Base-by-base conservation (phyloP, 2,113 vertebrate genomes). In the Manacus vitellinus region DNA sequence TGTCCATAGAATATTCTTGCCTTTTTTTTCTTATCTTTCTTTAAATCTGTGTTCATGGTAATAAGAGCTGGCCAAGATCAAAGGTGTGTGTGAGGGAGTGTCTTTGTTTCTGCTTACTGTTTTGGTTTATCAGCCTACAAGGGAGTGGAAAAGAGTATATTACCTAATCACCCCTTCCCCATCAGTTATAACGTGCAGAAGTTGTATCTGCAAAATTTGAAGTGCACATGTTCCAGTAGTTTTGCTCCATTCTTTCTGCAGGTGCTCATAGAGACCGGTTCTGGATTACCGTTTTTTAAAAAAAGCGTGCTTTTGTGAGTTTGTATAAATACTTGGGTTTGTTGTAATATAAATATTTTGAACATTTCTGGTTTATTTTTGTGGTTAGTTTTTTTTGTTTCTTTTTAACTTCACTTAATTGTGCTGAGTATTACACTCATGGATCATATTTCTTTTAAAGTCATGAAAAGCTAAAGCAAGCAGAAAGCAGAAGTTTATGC, bases 401-500 rank as follows among this genome's bases (percentile, higher is more conserved):
- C 16, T 72, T 61, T 74, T 56, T 65, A 85, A 35, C 14, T 49
- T 87, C 22, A 58, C 11, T 88, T 85, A 70, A 58, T 76, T 62
- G 12, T 72, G 28, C 5, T 61, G 54, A 65, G 12, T 76, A 11
- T 59, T 90, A 49, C 28, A 12, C 0, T 3, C 5, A 8, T 24
- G 14, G 46, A 18, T 94, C 19, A 4, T 37, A 27, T 80, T 88
- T 92, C 55, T 92, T 76, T 25, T 79, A 10, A 76, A 79, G 33
- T 80, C 21, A 5, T 24, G 33, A 51, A 59, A 80, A 83, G 14
- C 58, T 88, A 33, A 89, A 95, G 12, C 33, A 25, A 83, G 67
- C 3, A 2, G 30, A 82, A 56, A 0, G 0, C 41, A 47, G 49
- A 49, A 63, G 31, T 54, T 76, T 5, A 2, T 76, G 58, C n/a